Conservation (phyloP, 2,113 vertebrate genomes). For the Menura novaehollandiae region DNA sequence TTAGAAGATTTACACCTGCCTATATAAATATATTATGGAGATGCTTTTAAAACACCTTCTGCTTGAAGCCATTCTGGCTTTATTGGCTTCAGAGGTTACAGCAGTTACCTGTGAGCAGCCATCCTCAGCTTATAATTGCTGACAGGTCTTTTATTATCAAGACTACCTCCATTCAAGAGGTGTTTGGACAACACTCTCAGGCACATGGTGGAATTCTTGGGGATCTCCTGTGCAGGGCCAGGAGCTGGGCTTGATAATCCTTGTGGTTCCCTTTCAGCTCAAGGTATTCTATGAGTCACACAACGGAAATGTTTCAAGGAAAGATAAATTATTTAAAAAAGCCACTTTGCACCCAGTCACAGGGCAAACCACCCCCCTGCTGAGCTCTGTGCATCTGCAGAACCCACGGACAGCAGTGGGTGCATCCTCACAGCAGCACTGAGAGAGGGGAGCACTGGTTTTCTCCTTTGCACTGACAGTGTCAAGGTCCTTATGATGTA, state of each 20-base stretch:
- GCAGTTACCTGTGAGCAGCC: neutral
- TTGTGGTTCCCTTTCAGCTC: neutral
- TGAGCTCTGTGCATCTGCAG: neutral
- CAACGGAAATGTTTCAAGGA: neutral
- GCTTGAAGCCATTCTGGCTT: neutral
- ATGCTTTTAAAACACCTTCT: neutral
- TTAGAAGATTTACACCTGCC: neutral
- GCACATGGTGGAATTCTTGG: neutral
- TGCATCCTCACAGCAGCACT: neutral
- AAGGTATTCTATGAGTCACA: neutral
- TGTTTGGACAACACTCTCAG: neutral
- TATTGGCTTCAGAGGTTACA: neutral
- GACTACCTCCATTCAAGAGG: neutral
- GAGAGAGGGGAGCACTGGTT: neutral
- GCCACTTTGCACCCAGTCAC: neutral
- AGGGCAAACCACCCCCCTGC: neutral
- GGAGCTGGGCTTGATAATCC: neutral
- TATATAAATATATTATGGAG: neutral
- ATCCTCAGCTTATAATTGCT: neutral
- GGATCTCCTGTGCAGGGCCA: neutral
- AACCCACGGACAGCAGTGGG: accelerated
- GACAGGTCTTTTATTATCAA: neutral
- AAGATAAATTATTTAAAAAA: neutral
- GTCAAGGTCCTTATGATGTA: neutral
- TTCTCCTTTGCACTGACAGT: neutral